These are phyloP conservation scores for Manis javanica DNA, from an alignment of 2,797 vertebrate genomes.

Conservation along the genomic window DNA sequence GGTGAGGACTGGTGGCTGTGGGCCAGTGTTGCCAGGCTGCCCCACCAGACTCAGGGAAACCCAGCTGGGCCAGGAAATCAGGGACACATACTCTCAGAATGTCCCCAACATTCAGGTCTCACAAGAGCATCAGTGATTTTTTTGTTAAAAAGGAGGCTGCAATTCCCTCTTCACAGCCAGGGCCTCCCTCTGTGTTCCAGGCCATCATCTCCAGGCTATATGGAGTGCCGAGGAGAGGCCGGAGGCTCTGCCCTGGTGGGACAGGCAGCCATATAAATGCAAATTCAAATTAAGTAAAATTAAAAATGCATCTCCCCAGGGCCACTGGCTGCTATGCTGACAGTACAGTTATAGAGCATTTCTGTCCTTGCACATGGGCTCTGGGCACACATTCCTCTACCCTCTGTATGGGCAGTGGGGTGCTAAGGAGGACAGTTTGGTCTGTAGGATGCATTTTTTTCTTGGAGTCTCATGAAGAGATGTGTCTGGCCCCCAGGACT, in stretches of 20 bases:
- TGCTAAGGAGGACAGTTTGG: fast-evolving
- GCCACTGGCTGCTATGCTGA: too few species aligned
- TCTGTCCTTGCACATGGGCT: background rate
- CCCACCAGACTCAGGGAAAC: background rate
- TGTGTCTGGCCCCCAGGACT: fast-evolving
- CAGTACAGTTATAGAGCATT: fast-evolving
- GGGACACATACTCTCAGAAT: background rate
- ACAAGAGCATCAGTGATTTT: background rate
- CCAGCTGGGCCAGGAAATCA: background rate
- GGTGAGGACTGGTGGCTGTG: too few species aligned
- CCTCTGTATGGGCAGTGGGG: background rate
- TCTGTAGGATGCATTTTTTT: background rate
- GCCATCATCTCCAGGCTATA: too few species aligned
- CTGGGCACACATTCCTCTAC: background rate
- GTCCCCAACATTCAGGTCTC: background rate
- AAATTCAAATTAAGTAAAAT: background rate
- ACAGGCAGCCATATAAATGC: background rate
- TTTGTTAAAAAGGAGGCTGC: background rate
- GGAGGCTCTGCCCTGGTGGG: background rate
- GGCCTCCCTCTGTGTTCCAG: background rate
- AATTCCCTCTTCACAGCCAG: background rate
- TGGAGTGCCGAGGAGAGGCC: too few species aligned
- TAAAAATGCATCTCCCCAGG: fast-evolving
- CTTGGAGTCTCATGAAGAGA: background rate
- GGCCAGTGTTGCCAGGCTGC: background rate